phyloP scores from a whole-genome alignment of 2,888 invertebrate genomes.

The Graphium colonna region DNA sequence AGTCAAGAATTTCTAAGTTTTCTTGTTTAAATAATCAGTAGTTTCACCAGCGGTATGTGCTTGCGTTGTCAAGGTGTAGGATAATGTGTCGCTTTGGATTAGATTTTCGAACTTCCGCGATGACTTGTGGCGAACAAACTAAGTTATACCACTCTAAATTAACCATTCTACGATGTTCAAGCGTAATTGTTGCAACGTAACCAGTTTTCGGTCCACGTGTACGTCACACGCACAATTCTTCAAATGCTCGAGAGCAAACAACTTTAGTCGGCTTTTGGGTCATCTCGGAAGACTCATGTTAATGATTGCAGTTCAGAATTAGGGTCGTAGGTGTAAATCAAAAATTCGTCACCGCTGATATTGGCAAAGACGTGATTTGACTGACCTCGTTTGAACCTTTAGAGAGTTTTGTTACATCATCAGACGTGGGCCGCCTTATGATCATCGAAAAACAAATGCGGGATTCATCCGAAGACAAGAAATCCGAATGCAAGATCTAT shows the following conservation, averaged over 20 bases:
- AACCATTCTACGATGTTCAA: too few species aligned
- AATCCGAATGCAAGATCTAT: too few species aligned
- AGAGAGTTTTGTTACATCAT: too few species aligned
- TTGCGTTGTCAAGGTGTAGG: slow-evolving; percentile 24
- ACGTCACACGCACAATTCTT: slow-evolving; percentile 13
- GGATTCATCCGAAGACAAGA: slow-evolving; percentile 10
- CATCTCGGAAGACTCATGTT: slow-evolving; percentile 27
- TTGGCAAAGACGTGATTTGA: slow-evolving; percentile 9
- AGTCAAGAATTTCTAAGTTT: slow-evolving; percentile 24
- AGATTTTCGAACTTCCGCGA: slow-evolving; percentile 25
- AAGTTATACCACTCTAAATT: too few species aligned
- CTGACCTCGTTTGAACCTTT: too few species aligned
- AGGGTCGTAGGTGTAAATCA: too few species aligned
- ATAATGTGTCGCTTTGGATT: slow-evolving; percentile 25
- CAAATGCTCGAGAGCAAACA: slow-evolving; percentile 20
- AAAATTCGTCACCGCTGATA: background rate
- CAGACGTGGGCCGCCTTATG: too few species aligned
- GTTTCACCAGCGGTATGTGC: slow-evolving; percentile 26
- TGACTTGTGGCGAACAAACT: slow-evolving; percentile 21
- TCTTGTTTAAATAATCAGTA: slow-evolving; percentile 26
- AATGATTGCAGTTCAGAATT: slow-evolving; percentile 20
- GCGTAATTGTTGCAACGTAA: too few species aligned
- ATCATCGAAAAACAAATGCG: too few species aligned
- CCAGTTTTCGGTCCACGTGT: too few species aligned
- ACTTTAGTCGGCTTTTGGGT: slow-evolving; percentile 23